Conservation (phyloP, 2,113 vertebrate genomes). For the Pan troglodytes region NHGRI_mPanTro3-v2.1_pri NC_072403.2:138646501-138647000, state of each 20-base stretch:
- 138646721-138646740: not conserved
- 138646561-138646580: not conserved
- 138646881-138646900: constrained; percentile 35
- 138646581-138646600: not conserved
- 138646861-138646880: constrained; percentile 8
- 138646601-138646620: not conserved
- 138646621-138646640: not conserved
- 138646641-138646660: not conserved
- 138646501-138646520: not conserved
- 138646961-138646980: constrained; percentile 60
- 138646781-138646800: constrained; percentile 7
- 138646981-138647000: constrained; percentile 65
- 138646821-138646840: not conserved
- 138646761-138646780: not conserved
- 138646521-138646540: not conserved
- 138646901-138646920: constrained; percentile 65
- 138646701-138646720: not conserved
- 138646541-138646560: not conserved
- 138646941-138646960: constrained; percentile 67
- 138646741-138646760: not conserved
- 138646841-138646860: constrained; percentile 28
- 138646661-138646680: not conserved
- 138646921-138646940: constrained; percentile 66
- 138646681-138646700: not conserved
- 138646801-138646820: not conserved